Evolutionary conservation across 2,113 vertebrate genomes (phyloP), one percentile per base, ranked within the genome.

Genomic region (Onychorhynchus coronatus): DNA sequence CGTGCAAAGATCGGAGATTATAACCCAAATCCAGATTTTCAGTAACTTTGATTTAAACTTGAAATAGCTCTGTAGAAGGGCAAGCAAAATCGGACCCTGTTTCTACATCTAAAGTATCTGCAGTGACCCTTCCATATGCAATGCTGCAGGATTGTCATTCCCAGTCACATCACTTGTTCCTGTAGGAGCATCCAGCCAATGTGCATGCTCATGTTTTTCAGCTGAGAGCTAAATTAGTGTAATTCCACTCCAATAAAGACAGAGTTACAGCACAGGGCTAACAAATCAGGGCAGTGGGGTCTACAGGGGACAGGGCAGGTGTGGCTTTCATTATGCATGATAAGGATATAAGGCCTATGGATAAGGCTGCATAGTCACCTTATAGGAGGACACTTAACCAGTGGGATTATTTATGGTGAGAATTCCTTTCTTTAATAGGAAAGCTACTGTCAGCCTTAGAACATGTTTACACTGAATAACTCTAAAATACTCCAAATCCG

Each of bases 161-260:
- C 56, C 33, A 44, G 25, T 24, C 39, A 27, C 35, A 71, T 58
- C 31, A 12, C 35, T 65, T 44, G 7, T 30, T 74, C 23, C 0
- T 41, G 55, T 41, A 55, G 44, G 49, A 73, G 27, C 4, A 7
- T 56, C 46, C 46, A 23, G 15, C 28, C 70, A 63, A n/a, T 17
- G 12, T 8, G 4, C 1, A 0, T 16, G 37, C 30, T 83, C 61
- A 19, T n/a, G 2, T 27, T n/a, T 65, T 59, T 52, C 23, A 28
- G 16, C 14, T 33, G 41, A 50, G 55, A 22, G 15, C 56, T 78
- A 33, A 59, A 53, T 70, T 65, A 33, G 11, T 56, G 41, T 55
- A 23, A 25, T 85, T 80, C 33, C 79, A 66, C 46, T n/a, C 42
- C 20, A 73, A 30, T 33, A 66, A 56, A 66, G 18, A n/a, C 2